phyloP scores from a whole-genome alignment of 92 coral and sea anemone genomes.

The Heliopora coerulea region DNA sequence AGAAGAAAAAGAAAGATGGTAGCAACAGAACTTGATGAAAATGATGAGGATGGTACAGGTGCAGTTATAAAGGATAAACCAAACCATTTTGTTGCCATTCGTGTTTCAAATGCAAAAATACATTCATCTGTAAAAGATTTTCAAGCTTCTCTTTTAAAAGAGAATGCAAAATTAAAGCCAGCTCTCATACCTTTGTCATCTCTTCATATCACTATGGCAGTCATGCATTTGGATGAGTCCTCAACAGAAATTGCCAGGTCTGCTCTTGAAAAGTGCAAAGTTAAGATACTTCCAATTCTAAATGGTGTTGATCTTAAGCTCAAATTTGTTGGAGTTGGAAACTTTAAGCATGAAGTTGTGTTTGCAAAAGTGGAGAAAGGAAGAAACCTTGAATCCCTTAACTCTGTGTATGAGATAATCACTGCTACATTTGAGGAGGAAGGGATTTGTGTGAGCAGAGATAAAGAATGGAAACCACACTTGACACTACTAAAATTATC shows the following conservation, averaged over 20 bases:
- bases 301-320: conserved; percentile 30
- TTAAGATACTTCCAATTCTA: conserved; percentile 47
- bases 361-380: conserved; percentile 67
- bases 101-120: conserved; percentile 76
- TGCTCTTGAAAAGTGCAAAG: conserved; percentile 58
- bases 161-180: conserved; percentile 60
- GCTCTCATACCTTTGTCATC: conserved; percentile 78
- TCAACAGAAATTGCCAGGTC: conserved; percentile 61
- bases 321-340: conserved; percentile 73
- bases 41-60: conserved; percentile 37
- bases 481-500: conserved; percentile 86
- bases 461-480: conserved; percentile 74
- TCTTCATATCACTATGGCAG: conserved; percentile 84
- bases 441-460: conserved; percentile 64
- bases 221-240: conserved; percentile 66
- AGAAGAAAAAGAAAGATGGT: conserved; percentile 35
- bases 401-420: conserved; percentile 53
- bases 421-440: conserved; percentile 56
- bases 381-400: conserved; percentile 49
- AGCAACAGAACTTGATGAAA: conserved; percentile 14
- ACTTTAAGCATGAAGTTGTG: conserved; percentile 80
- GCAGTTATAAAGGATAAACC: conserved; percentile 58
- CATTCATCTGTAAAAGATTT: conserved; percentile 63
- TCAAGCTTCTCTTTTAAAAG: conserved; percentile 68
- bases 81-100: conserved; percentile 82